Conservation (phyloP, 2,888 invertebrate species). For the Pheosia gnoma region DNA sequence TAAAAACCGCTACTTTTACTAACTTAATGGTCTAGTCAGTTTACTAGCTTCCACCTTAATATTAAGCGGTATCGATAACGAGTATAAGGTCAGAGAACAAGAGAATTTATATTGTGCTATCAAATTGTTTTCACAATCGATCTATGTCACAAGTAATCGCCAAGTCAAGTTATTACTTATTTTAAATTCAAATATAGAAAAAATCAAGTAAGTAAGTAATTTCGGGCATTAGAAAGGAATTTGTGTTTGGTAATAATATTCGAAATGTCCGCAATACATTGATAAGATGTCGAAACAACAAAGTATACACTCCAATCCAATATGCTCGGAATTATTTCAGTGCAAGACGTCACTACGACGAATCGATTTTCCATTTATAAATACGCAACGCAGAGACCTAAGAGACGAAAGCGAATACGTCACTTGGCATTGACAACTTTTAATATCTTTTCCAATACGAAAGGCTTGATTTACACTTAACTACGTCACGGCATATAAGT, state of each 20-base stretch:
- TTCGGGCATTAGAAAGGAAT: no score
- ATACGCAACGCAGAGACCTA: slow-evolving; percentile 25
- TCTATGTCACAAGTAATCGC: slow-evolving; percentile 2
- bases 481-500: background rate
- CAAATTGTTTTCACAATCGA: slow-evolving; percentile 5
- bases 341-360: slow-evolving; percentile 21
- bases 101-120: slow-evolving; percentile 12
- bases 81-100: slow-evolving; percentile 18
- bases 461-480: background rate
- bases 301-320: background rate
- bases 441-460: slow-evolving; percentile 16
- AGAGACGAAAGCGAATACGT: slow-evolving; percentile 35
- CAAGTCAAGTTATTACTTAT: background rate
- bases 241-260: no score
- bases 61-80: slow-evolving; percentile 15
- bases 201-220: background rate
- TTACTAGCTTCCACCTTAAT: no score
- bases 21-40: no score
- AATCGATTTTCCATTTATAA: slow-evolving; percentile 25
- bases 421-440: slow-evolving; percentile 41
- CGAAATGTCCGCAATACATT: no score
- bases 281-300: no score
- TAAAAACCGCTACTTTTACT: no score
- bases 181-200: background rate
- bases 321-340: background rate